Evolutionary conservation across 2,113 vertebrate species (phyloP).

Genomic region (Scalopus aquaticus): DNA sequence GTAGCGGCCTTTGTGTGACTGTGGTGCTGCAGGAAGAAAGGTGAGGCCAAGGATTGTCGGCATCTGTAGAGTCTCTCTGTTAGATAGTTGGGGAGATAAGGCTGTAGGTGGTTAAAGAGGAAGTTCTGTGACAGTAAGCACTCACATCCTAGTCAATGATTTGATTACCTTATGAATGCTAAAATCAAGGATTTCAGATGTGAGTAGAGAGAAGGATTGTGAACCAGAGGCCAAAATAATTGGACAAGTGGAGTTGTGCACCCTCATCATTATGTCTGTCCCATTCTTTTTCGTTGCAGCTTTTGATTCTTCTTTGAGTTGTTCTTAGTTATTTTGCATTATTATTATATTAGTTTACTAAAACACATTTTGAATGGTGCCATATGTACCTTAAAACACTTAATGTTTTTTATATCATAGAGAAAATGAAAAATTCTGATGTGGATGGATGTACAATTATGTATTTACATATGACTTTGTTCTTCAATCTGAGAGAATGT

Average conservation of each 20-base stretch:
- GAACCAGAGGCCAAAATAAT: not conserved
- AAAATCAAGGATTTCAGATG: not conserved
- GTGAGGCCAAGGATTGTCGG: too few species aligned
- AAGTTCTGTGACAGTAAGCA: too few species aligned
- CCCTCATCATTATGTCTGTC: not conserved
- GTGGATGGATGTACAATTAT: not conserved
- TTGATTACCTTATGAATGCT: not conserved
- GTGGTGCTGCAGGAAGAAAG: not conserved
- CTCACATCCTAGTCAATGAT: not conserved
- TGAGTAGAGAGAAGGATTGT: not conserved
- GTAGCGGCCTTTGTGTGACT: not conserved
- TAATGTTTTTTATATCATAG: not conserved
- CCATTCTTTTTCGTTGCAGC: not conserved
- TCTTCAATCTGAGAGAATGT: not conserved
- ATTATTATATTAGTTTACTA: not conserved
- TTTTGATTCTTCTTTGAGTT: not conserved
- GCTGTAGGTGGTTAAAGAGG: too few species aligned
- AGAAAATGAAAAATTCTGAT: not conserved
- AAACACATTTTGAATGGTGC: not conserved
- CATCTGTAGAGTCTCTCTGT: not conserved
- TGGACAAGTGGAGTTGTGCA: not conserved
- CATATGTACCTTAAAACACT: not conserved
- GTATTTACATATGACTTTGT: not conserved
- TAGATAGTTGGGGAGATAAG: not conserved
- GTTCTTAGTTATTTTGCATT: not conserved